These are phyloP conservation scores for Spialia ferax DNA, from an alignment of 2,888 invertebrate species.

Conservation along the genomic window DNA sequence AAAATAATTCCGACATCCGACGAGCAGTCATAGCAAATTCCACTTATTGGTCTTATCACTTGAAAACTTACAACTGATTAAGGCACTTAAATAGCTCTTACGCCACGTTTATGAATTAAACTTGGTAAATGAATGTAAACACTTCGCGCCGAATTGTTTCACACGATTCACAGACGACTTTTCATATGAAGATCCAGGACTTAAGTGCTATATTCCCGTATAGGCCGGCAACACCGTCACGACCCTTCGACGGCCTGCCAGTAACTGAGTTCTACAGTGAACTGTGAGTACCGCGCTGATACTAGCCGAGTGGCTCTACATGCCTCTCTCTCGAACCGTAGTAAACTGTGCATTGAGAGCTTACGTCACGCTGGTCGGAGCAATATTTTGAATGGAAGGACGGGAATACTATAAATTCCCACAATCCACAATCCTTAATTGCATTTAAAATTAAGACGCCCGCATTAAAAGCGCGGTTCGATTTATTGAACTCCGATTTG, in stretches of 20 bases:
- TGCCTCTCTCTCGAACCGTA: constrained; percentile 52
- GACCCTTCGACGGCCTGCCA: constrained; percentile 51
- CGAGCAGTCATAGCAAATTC: constrained; percentile 75
- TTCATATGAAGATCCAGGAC: background rate
- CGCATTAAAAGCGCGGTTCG: constrained; percentile 19
- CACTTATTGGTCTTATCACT: constrained; percentile 76
- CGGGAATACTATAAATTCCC: constrained; percentile 40
- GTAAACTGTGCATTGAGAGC: constrained; percentile 67
- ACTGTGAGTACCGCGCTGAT: constrained; percentile 25
- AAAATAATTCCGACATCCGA: constrained; percentile 59
- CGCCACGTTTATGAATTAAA: constrained; percentile 31
- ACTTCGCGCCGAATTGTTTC: constrained; percentile 48
- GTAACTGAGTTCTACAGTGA: constrained; percentile 63
- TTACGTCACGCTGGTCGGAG: constrained; percentile 72
- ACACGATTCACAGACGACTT: constrained; percentile 21
- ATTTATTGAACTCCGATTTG: background rate
- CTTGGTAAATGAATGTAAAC: constrained; percentile 39
- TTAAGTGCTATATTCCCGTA: constrained; percentile 39
- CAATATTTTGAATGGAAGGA: constrained; percentile 69
- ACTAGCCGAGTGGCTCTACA: constrained; percentile 40
- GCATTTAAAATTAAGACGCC: constrained; percentile 29
- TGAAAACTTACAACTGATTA: constrained; percentile 65
- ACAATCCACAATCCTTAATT: constrained; percentile 23
- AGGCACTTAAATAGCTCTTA: constrained; percentile 43
- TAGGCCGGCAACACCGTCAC: constrained; percentile 58